Conservation (phyloP, 2,888 invertebrate genomes). For the Norana najaformis region DNA sequence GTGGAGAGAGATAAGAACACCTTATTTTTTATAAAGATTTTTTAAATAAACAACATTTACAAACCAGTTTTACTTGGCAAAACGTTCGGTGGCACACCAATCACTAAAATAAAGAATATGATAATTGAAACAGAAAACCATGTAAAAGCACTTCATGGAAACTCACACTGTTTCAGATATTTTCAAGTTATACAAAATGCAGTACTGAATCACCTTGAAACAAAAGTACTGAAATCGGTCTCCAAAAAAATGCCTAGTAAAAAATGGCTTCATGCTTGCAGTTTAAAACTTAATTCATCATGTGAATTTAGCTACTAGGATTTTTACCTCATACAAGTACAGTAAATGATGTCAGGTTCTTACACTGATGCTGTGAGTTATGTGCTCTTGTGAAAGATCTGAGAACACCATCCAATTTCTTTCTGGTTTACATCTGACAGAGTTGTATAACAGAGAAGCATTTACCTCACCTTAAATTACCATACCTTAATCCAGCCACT, state of each 20-base stretch:
- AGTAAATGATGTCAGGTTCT: not conserved
- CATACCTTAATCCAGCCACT: not conserved
- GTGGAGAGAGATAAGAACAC: too few species aligned
- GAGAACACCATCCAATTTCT: not conserved
- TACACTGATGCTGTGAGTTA: too few species aligned
- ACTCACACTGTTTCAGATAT: not conserved
- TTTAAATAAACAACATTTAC: not conserved
- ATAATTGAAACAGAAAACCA: not conserved
- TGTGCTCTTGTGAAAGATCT: too few species aligned
- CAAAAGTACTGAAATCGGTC: not conserved
- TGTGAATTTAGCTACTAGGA: not conserved
- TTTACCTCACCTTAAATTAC: not conserved
- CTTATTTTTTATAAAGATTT: not conserved
- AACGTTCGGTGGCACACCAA: not conserved
- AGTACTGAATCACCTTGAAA: not conserved
- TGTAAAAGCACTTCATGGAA: not conserved
- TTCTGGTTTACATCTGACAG: too few species aligned
- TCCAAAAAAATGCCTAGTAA: not conserved
- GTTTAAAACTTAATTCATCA: not conserved
- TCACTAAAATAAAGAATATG: constrained; percentile 14
- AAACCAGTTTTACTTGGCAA: constrained; percentile 15
- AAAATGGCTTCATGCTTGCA: not conserved
- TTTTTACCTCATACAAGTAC: not conserved
- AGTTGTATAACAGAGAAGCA: not conserved
- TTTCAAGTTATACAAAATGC: not conserved